Base-by-base conservation (phyloP, 64 coral and sea anemone species). In the Montipora sp. region DNA sequence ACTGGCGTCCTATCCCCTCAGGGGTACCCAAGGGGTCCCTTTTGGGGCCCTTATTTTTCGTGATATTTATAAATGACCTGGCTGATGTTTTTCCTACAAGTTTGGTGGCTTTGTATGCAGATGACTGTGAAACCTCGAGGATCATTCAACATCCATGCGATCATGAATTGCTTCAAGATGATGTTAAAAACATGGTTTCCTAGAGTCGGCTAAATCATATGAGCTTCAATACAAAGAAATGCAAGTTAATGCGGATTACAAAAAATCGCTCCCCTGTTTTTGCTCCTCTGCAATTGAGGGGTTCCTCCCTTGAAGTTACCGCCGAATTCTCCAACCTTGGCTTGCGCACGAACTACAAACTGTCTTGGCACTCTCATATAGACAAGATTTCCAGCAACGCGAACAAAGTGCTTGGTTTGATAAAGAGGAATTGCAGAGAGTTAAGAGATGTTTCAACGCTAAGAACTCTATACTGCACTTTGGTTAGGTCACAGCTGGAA, bases 121-220 rank as follows among this genome's bases (percentile, higher is more conserved):
- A 73, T 73, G 70, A 21, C 22, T 73, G 70, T 73, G 23, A 73
- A 73, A 73, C 70, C 70, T 73, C 70, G 70, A 73, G 19, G 70
- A n/a, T 73, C 70, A 73, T 73, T 73, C 23, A 73, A 73, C 70
- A 22, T 73, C 70, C 70, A 73, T 73, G 70, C 70, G 70, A 73
- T 73, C 70, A 73, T 73, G 70, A 73, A 73, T 73, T n/a, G 70
- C 22, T 73, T 73, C 70, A 73, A 73, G 70, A 73, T 73, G 23
- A 73, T 73, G 1, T 73, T 23, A 73, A 27, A 5, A 24, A 73
- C 70, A 3, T 24, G 70, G 70, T 73, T 73, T 24, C 70, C 22
- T 73, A 21, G 21, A 73, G 70, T 73, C 21, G 70, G 70, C n/a
- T 73, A 73, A 73, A 73, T 73, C 70, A 21, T 36, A 73, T 73